Conservation (phyloP, 2,888 invertebrate species). For the Ormyrus pomaceus region DNA sequence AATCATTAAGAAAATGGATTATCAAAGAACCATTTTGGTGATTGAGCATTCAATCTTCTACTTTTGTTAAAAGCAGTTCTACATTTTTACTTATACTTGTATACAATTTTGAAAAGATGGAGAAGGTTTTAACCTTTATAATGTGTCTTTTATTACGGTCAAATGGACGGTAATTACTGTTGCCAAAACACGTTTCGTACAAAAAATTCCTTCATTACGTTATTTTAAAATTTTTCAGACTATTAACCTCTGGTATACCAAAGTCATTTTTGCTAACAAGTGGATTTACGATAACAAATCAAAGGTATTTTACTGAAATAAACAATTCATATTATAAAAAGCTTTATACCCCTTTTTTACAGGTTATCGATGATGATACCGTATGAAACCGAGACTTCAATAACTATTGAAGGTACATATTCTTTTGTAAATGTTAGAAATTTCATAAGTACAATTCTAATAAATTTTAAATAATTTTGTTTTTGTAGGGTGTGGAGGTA, state of each 20-base stretch:
- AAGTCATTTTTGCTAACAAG: neutral
- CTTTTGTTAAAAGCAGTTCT: no score
- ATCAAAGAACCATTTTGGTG: no score
- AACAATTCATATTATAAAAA: no score
- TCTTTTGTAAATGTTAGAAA: neutral
- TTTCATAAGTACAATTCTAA: neutral
- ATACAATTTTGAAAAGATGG: no score
- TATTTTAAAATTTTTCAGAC: neutral
- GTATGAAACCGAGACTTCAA: neutral
- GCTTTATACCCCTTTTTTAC: neutral
- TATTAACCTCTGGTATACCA: neutral
- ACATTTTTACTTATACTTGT: neutral
- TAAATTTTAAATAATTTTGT: no score
- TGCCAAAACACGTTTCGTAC: no score
- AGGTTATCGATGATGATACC: neutral
- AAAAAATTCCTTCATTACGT: no score
- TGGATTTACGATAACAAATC: conserved; percentile 16
- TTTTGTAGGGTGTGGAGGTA: conserved; percentile 1
- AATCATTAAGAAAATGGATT: no score
- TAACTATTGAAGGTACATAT: neutral
- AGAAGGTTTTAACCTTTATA: neutral
- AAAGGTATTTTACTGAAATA: neutral
- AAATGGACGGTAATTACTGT: neutral
- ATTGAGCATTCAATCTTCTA: no score
- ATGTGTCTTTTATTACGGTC: neutral